Evolutionary conservation across 2,113 vertebrate species (phyloP), one percentile per base, ranked within the genome.

Genomic region (Rhinichthys klamathensis): DNA sequence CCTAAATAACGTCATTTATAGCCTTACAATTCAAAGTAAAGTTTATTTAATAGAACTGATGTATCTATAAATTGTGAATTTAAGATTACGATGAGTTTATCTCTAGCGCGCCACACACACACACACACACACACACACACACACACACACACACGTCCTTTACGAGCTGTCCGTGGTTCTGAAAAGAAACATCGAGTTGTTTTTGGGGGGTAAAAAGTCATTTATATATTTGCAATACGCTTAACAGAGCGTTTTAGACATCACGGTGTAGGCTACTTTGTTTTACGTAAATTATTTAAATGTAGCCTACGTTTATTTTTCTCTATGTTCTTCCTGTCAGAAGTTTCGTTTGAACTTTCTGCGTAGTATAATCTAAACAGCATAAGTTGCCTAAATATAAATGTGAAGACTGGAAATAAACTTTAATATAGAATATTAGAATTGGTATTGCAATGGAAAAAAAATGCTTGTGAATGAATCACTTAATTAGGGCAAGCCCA

Each of bases 121-220:
- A n/a, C n/a, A n/a, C n/a, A n/a, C n/a, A n/a, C 2, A 3, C 30
- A 27, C 4, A 8, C 5, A 27, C 0, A 27, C 10, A 15, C 5
- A 30, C 60, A 27, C 25, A 30, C 2, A 16, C 4, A 27, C 0
- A 6, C 11, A 9, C 2, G 1, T 11, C 56, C 2, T 79, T n/a
- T 32, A 18, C 83, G 54, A 58, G 74, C 88, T 89, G 88, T 87
- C 84, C 88, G 67, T 41, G 58, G 86, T 89, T 69, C 86, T 89
- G 88, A 76, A 86, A 83, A 69, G n/a, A 74, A 25, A 23, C 16
- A 18, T 16, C 16, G 51, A 56, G 54, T 56, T 56, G 54, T 56
- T 6, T 51, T 16, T 5, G 6, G 6, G 1, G 8, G 11, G 25
- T 2, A 1, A 9, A 6, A 65, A 13, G 13, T 65, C 2, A 30